A percentile compares a stretch with the other conserved stretches of the same genome.
Evolutionary conservation across 2,797 vertebrate species (phyloP).

Genomic region (Astyanax mexicanus): DNA sequence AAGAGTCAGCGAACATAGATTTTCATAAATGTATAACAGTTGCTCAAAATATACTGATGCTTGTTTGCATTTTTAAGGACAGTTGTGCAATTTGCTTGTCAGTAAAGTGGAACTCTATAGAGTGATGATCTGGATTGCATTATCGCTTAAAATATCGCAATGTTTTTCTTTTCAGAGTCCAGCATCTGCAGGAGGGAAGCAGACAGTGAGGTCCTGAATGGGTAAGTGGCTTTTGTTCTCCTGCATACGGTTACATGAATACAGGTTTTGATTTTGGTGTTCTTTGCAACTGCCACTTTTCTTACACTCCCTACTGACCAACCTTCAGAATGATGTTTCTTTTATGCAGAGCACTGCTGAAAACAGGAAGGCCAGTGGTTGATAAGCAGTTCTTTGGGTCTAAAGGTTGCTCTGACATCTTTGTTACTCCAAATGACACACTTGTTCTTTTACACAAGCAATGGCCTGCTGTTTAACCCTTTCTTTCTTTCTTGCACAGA

Average conservation of each 20-base stretch:
- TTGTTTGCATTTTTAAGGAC: background rate
- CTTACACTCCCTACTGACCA: background rate
- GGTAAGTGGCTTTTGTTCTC: constrained; percentile 35
- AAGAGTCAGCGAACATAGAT: too few relatives aligned
- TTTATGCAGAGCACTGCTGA: background rate
- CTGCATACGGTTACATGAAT: constrained; percentile 12
- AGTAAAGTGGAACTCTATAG: background rate
- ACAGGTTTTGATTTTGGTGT: constrained; percentile 13
- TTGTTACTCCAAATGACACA: background rate
- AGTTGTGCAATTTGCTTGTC: background rate
- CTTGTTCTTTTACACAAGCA: background rate
- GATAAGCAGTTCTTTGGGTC: constrained; percentile 7
- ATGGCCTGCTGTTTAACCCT: background rate
- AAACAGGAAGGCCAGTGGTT: constrained; percentile 25
- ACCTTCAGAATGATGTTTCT: background rate
- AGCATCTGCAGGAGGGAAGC: background rate
- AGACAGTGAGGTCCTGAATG: background rate
- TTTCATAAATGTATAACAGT: too few relatives aligned
- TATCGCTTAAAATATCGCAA: constrained; percentile 21
- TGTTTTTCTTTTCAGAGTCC: background rate
- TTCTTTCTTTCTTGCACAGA: too few relatives aligned
- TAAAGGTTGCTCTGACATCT: constrained; percentile 1
- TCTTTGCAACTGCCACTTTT: background rate
- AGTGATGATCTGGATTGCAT: background rate
- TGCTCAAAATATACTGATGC: background rate